Base-by-base conservation (phyloP, 2,888 invertebrate species). In the Heteromyza rotundicornis region DNA sequence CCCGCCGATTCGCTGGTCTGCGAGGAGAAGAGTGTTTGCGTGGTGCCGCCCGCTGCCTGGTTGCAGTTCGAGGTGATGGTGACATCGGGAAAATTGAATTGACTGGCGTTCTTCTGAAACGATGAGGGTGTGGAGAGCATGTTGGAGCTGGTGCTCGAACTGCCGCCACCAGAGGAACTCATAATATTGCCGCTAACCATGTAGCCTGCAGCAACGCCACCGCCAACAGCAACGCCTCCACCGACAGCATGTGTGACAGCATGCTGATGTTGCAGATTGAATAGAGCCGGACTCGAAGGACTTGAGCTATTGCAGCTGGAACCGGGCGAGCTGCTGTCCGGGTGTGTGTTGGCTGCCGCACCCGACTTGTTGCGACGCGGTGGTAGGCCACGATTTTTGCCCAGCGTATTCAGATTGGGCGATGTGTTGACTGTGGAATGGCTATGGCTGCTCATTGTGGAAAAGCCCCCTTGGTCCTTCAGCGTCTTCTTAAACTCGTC, bases 261-360 rank as follows among this genome's bases (percentile, higher is more conserved):
- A 78, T 86, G 77, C 8, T 74, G 72, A 32, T 78, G 87, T 76
- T 86, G 78, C 3, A 76, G 68, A 53, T 77, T 78, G 47, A 80
- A 85, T 72, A 90, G 86, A 71, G 95, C 96, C 55, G 98, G 97
- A 79, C 95, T 96, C 72, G 96, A 96, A 66, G 97, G 96, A 65
- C 96, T 95, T 62, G 96, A 96, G 81, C 95, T 96, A 84, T 96
- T 96, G 85, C 96, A 96, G 82, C 96, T 96, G 59, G 96, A 96
- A 59, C 95, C 94, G 80, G 93, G 95, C 47, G 96, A 96, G 82
- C 95, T 94, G 69, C 94, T 94, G 84, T 95, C 95, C 22, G 90
- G 92, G 24, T 72, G 75, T 2, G 62, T 94, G 84, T 95, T 95
- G 22, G 90, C 92, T 27, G 66, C 67, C 10, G 71, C 68, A 32